Conservation (phyloP, 2,797 vertebrate species). For the Brachymystax lenok region DNA sequence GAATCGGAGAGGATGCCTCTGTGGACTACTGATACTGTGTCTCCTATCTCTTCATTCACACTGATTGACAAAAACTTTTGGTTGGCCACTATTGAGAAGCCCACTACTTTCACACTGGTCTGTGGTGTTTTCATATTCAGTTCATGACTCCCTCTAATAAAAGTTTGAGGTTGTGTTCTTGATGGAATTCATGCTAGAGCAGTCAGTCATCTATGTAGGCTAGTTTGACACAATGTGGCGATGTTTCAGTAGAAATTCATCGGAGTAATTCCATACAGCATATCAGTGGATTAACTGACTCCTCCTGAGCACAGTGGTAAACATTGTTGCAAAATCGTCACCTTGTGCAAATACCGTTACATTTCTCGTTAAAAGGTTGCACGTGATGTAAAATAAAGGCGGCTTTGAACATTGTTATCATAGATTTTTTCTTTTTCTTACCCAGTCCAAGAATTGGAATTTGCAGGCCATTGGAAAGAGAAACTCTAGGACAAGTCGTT, state of each 20-base stretch:
- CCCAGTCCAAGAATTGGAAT: constrained; percentile 73
- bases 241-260: too few relatives aligned
- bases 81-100: too few relatives aligned
- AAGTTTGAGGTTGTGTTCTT: too few relatives aligned
- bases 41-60: not conserved
- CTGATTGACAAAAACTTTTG: not conserved
- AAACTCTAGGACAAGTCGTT: constrained; percentile 56
- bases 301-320: too few relatives aligned
- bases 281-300: too few relatives aligned
- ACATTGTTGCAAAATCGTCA: not conserved
- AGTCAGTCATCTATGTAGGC: too few relatives aligned
- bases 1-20: not conserved
- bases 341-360: not conserved
- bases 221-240: too few relatives aligned
- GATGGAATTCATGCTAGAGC: too few relatives aligned
- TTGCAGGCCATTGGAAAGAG: constrained; percentile 71
- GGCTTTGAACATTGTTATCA: not conserved
- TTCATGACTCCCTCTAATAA: too few relatives aligned
- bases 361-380: not conserved
- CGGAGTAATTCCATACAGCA: too few relatives aligned
- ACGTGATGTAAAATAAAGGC: not conserved
- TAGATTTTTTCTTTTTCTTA: constrained; percentile 20
- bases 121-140: too few relatives aligned
- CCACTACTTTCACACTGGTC: too few relatives aligned
- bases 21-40: not conserved